Evolutionary conservation across 2,797 vertebrate genomes (phyloP).

Genomic region (Galaxias olidus): DNA sequence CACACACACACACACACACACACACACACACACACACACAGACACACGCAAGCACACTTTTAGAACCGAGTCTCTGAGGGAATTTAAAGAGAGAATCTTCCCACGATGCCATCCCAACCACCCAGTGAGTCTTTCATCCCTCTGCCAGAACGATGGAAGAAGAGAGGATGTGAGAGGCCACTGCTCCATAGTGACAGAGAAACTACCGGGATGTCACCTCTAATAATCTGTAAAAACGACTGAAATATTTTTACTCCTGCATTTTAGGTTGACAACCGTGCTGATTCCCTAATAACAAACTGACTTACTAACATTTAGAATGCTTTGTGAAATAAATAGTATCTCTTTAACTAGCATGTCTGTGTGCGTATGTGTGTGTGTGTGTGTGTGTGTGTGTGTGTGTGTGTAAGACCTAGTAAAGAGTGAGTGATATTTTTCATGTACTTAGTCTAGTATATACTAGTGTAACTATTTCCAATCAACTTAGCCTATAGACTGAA

Average conservation of each 20-base stretch:
- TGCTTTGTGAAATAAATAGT: conserved; percentile 1
- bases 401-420: not conserved
- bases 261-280: no score
- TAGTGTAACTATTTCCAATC: no score
- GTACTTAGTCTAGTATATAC: not conserved
- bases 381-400: not conserved
- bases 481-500: no score
- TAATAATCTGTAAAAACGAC: conserved; percentile 31
- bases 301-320: no score
- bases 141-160: conserved; percentile 22
- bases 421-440: not conserved
- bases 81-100: conserved; percentile 35
- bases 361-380: no score
- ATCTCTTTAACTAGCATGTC: not conserved
- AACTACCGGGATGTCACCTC: conserved; percentile 36
- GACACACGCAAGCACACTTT: no score
- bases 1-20: not conserved
- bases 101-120: conserved; percentile 32
- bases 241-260: no score
- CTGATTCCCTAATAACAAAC: no score
- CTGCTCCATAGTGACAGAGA: conserved; percentile 38
- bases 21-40: no score
- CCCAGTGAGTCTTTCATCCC: conserved; percentile 38
- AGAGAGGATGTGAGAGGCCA: conserved; percentile 31
- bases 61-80: conserved; percentile 36